Evolutionary conservation across 1,140 invertebrate genomes (phyloP), one percentile per base, ranked within the genome.

Genomic region (Psilanteris sp.): DNA sequence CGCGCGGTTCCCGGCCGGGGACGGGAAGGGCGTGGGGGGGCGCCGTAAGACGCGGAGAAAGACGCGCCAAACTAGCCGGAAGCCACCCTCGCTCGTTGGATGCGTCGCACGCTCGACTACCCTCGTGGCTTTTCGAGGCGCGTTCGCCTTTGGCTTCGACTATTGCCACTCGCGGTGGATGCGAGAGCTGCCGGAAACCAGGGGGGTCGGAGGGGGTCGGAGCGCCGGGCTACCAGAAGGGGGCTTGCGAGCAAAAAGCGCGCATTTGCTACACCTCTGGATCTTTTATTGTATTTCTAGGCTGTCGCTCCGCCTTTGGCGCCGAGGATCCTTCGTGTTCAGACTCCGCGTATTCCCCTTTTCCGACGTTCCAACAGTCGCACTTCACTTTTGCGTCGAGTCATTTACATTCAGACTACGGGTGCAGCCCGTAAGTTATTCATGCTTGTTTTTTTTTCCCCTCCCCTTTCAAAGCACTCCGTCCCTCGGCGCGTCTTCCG

Each of bases 271-370:
- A 27, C 46, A 24, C 43, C 55, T 44, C 46, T 71, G 59, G 61
- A 66, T 67, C 46, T 77, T 71, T 77, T 77, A 71, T 77, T 77
- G 75, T 72, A 57, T 64, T 68, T 61, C 62, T 24, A 22, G 41
- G 41, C 67, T 59, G 67, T 67, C 59, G 66, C 59, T 48, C 62
- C 66, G 66, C 73, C 66, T 71, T 77, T 54, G 75, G 67, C 67
- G 75, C 75, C 75, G 27, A 24, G 61, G 46, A 70, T 72, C 54
- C 52, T 71, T 66, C 44, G 48, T 44, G 68, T 59, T 50, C 50
- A 64, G 54, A 67, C 54, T 55, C 24, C 34, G 29, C 31, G 46
- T 29, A 16, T 46, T 57, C 32, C 32, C 31, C 54, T n/a, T 44
- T 43, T 50, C 14, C 36, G 6, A 18, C 39, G 39, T 48, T 37